Conservation (phyloP, 1,140 invertebrate genomes). For the Listronotus bonariensis region DNA sequence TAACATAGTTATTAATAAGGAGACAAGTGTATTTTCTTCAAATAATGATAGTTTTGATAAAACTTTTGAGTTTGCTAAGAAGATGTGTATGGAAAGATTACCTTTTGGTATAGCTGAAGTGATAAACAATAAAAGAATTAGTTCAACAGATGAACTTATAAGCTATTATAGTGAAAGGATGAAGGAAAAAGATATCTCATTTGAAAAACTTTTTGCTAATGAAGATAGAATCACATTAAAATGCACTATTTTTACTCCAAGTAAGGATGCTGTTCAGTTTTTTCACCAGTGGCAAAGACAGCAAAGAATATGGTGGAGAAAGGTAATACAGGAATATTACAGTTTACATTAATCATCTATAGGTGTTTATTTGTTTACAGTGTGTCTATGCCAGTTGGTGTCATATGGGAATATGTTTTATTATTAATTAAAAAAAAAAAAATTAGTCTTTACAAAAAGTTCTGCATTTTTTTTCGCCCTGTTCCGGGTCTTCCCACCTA, state of each 20-base stretch:
- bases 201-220: slow-evolving; percentile 34
- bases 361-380: too few relatives aligned
- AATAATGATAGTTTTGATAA: slow-evolving; percentile 45
- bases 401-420: too few relatives aligned
- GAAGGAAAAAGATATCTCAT: slow-evolving; percentile 30
- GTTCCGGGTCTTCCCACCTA: too few relatives aligned
- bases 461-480: too few relatives aligned
- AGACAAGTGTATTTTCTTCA: slow-evolving; percentile 59
- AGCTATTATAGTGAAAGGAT: slow-evolving; percentile 31
- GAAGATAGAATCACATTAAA: slow-evolving; percentile 43
- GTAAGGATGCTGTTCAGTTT: slow-evolving; percentile 59
- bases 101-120: slow-evolving; percentile 63
- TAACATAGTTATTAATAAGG: slow-evolving; percentile 59
- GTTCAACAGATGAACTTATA: slow-evolving; percentile 24
- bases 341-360: too few relatives aligned
- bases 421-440: too few relatives aligned
- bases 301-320: slow-evolving; percentile 81
- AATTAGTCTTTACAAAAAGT: too few relatives aligned
- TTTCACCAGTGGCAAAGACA: slow-evolving; percentile 74
- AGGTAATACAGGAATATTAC: too few relatives aligned
- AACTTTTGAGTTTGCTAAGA: slow-evolving; percentile 52
- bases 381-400: too few relatives aligned
- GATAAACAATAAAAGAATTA: slow-evolving; percentile 14
- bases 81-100: slow-evolving; percentile 47
- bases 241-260: slow-evolving; percentile 52